Base-by-base conservation (phyloP, 2,113 vertebrate genomes). In the Raja brachyura region DNA sequence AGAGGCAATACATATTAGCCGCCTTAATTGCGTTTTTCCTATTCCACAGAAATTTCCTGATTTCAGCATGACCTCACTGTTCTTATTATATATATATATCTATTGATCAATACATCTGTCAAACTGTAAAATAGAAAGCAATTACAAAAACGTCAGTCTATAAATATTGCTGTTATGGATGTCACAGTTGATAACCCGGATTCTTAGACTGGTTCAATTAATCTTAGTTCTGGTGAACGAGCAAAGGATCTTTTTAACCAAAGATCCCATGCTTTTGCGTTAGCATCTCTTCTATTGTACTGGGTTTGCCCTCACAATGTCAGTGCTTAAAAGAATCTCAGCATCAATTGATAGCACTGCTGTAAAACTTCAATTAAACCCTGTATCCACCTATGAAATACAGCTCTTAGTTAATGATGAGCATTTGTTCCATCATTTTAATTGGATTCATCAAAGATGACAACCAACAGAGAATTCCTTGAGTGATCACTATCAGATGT, bases 41-140 rank as follows among this genome's bases (percentile, higher is more conserved):
- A 63, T 66, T n/a, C 59, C 28, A 63, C 59, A 88, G 83, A 88
- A 63, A 88, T 31, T 88, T 88, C 59, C 39, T 88, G 61, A 88
- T 63, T 88, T 88, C 59, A 66, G 83, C 33, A 3, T 66, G 59
- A 63, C 28, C 83, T n/a, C 83, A 2, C 63, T 63, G 59, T 31
- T 63, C n/a, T 88, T 88, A 61, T 7, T 59, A 25, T 56, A 28
- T 25, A n/a, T 56, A n/a, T 56, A 4, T 6, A 13, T 6, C 81
- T 31, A 88, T 88, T 88, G 59, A 88, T 88, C 59, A 66, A 88
- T 88, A 31, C 28, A 8, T 66, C 83, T 31, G 83, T 14, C 59
- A 31, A n/a, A n/a, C n/a, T 88, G 59, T 31, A 63, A 61, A 63
- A 88, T 20, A n/a, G 13, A 13, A 66, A 88, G 83, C n/a, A 28